These are phyloP conservation scores for Cynocephalus volans DNA, from an alignment of 2,113 vertebrate species.

Conservation along the genomic window DNA sequence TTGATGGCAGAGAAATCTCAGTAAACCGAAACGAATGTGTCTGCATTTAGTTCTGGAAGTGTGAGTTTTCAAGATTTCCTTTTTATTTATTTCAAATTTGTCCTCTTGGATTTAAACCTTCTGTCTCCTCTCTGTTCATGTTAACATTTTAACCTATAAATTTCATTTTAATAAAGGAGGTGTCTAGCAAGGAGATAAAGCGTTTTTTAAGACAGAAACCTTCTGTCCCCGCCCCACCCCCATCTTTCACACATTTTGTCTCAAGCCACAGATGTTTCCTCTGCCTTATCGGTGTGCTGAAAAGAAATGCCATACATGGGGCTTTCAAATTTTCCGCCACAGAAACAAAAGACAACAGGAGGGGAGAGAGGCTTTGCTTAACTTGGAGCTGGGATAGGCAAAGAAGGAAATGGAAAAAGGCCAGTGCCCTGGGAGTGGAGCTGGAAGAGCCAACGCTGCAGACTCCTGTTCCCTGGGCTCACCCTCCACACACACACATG, in stretches of 20 bases:
- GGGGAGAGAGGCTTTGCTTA: conserved; percentile 65
- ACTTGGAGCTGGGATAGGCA: not conserved
- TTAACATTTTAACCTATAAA: conserved; percentile 86
- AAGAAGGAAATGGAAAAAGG: not conserved
- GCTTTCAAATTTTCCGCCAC: conserved; percentile 77
- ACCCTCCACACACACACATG: not conserved
- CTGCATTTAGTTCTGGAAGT: conserved; percentile 67
- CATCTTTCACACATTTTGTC: conserved; percentile 83
- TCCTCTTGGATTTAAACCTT: conserved; percentile 75
- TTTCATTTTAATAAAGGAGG: conserved; percentile 89
- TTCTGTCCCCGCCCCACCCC: conserved; percentile 64
- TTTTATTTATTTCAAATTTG: conserved; percentile 77
- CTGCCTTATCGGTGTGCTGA: conserved; percentile 74
- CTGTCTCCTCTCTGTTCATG: conserved; percentile 47
- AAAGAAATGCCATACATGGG: conserved; percentile 82
- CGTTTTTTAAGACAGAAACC: conserved; percentile 43
- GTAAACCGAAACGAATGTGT: conserved; percentile 85
- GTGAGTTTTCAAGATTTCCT: conserved; percentile 61
- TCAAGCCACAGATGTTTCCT: conserved; percentile 87
- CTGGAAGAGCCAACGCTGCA: not conserved
- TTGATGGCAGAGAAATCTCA: conserved; percentile 49
- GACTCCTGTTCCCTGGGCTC: conserved; percentile 67
- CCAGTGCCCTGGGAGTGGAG: not conserved
- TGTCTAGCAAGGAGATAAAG: conserved; percentile 85
- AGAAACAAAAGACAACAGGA: conserved; percentile 80